phyloP scores from a whole-genome alignment of 2,797 vertebrate genomes.

The Xenentodon cancila region DNA sequence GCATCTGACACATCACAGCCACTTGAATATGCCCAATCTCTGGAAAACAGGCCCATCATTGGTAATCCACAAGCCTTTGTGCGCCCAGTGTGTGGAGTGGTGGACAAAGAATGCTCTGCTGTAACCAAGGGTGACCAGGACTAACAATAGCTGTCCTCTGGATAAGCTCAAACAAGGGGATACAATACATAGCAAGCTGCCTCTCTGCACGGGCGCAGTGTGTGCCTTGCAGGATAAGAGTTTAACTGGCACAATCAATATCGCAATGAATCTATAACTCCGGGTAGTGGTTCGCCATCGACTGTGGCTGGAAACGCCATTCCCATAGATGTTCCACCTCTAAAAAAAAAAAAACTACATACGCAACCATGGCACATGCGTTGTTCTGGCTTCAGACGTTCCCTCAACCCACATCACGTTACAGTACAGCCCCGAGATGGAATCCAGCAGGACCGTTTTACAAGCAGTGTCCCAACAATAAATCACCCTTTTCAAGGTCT shows the following conservation, averaged over 20 bases:
- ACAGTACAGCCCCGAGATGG: conserved; percentile 23
- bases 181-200: conserved; percentile 50
- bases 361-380: not conserved
- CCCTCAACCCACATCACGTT: conserved; percentile 15
- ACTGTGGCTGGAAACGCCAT: conserved; percentile 39
- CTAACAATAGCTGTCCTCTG: conserved; percentile 70
- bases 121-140: conserved; percentile 73
- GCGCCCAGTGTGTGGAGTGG: conserved; percentile 26
- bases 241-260: conserved; percentile 60
- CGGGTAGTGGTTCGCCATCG: conserved; percentile 43
- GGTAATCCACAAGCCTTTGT: conserved; percentile 66
- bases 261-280: conserved; percentile 59
- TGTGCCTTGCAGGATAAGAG: conserved; percentile 23
- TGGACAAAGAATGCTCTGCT: conserved; percentile 67
- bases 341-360: conserved; percentile 10
- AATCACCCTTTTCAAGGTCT: conserved; percentile 73
- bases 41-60: conserved; percentile 42
- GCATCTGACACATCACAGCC: conserved; percentile 66
- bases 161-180: conserved; percentile 56
- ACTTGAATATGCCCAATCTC: conserved; percentile 63
- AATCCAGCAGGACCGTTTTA: conserved; percentile 62
- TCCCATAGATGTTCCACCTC: conserved; percentile 23
- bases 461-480: conserved; percentile 61
- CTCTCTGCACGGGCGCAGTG: conserved; percentile 20
- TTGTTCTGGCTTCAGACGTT: conserved; percentile 30